phyloP scores from a whole-genome alignment of 2,113 vertebrate species.

The Gorsachius goisagi region DNA sequence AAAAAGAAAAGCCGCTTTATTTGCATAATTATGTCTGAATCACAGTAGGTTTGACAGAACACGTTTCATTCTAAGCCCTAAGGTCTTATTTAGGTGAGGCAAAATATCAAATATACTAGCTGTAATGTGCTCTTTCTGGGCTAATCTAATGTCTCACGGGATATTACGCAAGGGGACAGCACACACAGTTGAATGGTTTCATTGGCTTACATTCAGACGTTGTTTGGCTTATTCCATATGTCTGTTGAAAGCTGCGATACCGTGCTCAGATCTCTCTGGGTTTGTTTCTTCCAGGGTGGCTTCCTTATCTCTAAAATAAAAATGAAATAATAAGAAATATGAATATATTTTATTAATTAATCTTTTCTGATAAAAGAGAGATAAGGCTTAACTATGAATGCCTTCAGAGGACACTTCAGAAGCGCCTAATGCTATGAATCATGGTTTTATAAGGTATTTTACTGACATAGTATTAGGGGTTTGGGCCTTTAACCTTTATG shows the following conservation, averaged over 20 bases:
- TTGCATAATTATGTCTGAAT: slow-evolving; percentile 34
- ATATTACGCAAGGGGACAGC: neutral
- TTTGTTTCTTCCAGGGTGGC: neutral
- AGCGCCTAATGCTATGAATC: neutral
- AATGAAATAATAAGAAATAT: neutral
- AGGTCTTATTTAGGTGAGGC: slow-evolving; percentile 10
- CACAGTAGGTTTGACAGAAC: slow-evolving; percentile 7
- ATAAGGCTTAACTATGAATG: neutral
- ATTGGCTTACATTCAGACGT: neutral
- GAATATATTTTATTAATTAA: neutral
- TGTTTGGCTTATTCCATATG: neutral
- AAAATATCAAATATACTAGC: neutral
- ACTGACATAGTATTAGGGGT: neutral
- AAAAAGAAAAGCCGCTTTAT: slow-evolving; percentile 8
- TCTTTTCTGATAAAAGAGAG: neutral
- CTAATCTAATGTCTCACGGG: neutral
- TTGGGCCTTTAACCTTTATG: neutral
- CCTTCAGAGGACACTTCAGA: neutral
- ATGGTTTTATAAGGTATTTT: neutral
- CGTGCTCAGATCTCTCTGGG: neutral
- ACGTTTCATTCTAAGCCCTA: neutral
- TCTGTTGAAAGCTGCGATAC: neutral
- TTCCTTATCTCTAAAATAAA: neutral
- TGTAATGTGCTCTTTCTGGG: neutral
- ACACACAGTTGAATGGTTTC: neutral